Base-by-base conservation (phyloP, 2,113 vertebrate genomes). In the Damaliscus lunatus region DNA sequence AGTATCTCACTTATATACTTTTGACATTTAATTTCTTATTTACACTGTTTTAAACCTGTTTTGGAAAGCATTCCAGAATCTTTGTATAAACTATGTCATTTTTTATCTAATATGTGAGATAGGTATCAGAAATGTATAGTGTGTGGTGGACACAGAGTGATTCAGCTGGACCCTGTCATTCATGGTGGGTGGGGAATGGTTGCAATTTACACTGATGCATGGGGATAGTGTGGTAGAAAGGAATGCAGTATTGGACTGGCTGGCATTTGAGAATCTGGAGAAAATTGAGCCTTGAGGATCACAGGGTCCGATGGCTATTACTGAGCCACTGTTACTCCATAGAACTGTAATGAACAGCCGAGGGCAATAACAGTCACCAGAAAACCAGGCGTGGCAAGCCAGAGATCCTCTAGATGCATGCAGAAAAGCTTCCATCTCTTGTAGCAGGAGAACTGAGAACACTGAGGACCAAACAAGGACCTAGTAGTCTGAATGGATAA, bases 1-100 rank as follows among this genome's bases (percentile, higher is more conserved):
- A 92, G 53, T 96, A 92, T 95, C 96, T 95, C 62, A 94, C 60
- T 90, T 98, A 94, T 0, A 23, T 90, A 46, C 29, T 64, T 95
- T 78, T 62, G 55, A 64, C 78, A 71, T 7, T 94, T 50, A 74
- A 89, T 96, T 96, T 94, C 25, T 96, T 90, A 4, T 80, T 96
- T 50, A 80, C 12, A 78, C 2, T 71, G 78, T 97, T 96, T 82
- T 52, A 82, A 96, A 31, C 17, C 62, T 59, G 40, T n/a, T 95
- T 97, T 93, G 64, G 50, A 64, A 96, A 88, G 5, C 40, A 50
- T 97, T 89, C 16, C 10, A 10, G 1, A 82, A 4, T 78, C 82
- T 96, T 90, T 77, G 9, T 84, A 17, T 82, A 57, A 83, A 33
- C 11, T 53, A 1, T 57, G 78, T 67, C 77, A 14, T 29, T 78